Conservation (phyloP, 2,797 vertebrate species). For the Trematocara caparti region DNA sequence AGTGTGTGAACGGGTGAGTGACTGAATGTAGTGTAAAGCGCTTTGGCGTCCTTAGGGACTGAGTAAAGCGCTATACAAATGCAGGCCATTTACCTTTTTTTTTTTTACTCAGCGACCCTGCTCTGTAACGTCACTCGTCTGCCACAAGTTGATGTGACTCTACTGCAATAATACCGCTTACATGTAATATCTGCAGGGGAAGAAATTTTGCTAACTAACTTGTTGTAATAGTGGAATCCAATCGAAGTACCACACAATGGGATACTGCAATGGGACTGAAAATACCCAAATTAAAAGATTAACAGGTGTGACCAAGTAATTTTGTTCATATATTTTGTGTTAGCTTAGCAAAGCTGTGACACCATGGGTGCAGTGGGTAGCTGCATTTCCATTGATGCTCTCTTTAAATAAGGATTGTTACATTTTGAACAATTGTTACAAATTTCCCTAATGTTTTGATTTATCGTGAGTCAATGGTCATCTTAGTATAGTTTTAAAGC, state of each 20-base stretch:
- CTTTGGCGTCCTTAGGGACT: no score
- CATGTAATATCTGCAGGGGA: background rate
- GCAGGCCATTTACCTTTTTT: no score
- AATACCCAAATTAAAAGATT: background rate
- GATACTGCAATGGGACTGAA: background rate
- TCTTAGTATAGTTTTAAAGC: background rate
- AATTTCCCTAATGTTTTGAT: background rate
- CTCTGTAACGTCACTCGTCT: background rate
- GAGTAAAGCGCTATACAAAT: no score
- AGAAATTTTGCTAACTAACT: background rate
- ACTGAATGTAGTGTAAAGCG: no score
- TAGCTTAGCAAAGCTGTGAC: background rate
- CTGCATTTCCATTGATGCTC: background rate
- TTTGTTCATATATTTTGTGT: background rate
- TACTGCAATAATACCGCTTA: background rate
- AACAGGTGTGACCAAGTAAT: background rate
- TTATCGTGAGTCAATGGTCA: background rate
- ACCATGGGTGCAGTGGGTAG: background rate
- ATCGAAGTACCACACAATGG: background rate
- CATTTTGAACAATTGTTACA: background rate
- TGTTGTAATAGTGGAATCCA: background rate
- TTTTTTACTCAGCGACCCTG: background rate
- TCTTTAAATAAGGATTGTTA: background rate
- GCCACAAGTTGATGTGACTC: background rate
- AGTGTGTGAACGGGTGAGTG: no score